These are phyloP conservation scores for Trialeurodes vaporariorum DNA, from an alignment of 1,140 invertebrate genomes.

Conservation along the genomic window DNA sequence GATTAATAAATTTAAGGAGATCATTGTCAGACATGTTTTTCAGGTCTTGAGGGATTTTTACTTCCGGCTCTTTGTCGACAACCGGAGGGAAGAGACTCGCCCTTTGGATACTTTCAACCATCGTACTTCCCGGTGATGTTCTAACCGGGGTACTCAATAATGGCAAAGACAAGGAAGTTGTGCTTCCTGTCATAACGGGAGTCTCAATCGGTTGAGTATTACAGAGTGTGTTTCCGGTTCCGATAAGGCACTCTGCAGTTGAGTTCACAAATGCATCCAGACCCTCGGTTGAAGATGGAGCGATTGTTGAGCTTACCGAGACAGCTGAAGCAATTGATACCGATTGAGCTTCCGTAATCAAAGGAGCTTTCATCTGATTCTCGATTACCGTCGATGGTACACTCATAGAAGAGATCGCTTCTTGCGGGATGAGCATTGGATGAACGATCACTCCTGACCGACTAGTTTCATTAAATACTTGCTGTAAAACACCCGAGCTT, in stretches of 20 bases:
- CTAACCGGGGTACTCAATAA: not conserved
- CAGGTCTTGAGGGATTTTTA: slow-evolving; percentile 48
- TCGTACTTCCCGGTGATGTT: not conserved
- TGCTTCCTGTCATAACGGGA: not conserved
- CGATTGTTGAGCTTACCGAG: not conserved
- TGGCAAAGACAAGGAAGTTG: not conserved
- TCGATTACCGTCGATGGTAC: not conserved
- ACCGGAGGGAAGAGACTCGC: not conserved
- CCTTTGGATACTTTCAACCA: not conserved
- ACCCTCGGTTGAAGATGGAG: not conserved
- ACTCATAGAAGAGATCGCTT: not conserved
- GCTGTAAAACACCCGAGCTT: not conserved
- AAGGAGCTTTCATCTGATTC: not conserved
- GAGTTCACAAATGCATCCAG: not conserved
- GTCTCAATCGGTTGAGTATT: not conserved
- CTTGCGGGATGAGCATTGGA: not conserved
- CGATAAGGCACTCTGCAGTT: not conserved
- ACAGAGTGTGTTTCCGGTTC: not conserved
- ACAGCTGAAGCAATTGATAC: not conserved
- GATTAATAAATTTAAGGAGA: slow-evolving; percentile 72
- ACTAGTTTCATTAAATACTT: not conserved
- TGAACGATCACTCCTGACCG: not conserved
- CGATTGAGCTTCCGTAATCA: not conserved
- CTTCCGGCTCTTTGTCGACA: slow-evolving; percentile 16
- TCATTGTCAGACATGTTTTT: slow-evolving; percentile 73